Conservation (phyloP, 2,113 vertebrate species). For the Thalassarche chlororhynchos region DNA sequence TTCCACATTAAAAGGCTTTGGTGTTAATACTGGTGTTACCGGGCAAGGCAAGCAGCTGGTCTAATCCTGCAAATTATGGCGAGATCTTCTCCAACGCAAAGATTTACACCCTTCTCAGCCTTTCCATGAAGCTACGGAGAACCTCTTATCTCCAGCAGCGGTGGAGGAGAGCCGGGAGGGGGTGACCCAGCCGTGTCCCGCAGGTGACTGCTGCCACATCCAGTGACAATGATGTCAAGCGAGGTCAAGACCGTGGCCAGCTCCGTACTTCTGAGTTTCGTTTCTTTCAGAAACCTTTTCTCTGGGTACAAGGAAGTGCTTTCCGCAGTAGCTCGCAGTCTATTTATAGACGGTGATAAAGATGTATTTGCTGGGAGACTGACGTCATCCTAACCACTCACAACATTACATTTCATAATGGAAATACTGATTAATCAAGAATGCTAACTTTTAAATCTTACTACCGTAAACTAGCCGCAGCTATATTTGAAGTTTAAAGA, state of each 20-base stretch:
- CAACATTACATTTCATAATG: background rate
- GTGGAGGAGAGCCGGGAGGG: background rate
- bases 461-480: background rate
- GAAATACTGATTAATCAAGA: background rate
- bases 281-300: background rate
- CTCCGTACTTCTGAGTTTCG: background rate
- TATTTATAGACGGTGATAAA: background rate
- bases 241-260: background rate
- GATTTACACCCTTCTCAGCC: background rate
- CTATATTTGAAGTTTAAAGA: background rate
- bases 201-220: background rate
- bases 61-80: background rate
- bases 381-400: background rate
- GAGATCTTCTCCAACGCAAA: fast-evolving
- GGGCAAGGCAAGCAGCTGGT: background rate
- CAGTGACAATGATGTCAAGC: background rate
- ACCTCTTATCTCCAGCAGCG: background rate
- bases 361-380: background rate
- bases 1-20: background rate
- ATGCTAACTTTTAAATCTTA: background rate
- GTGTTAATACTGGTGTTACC: background rate
- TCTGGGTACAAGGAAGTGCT: background rate
- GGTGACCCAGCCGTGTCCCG: background rate
- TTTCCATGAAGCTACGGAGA: fast-evolving
- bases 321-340: background rate